Base-by-base conservation (phyloP, 1,140 invertebrate species). In the Camponotus floridanus region DNA sequence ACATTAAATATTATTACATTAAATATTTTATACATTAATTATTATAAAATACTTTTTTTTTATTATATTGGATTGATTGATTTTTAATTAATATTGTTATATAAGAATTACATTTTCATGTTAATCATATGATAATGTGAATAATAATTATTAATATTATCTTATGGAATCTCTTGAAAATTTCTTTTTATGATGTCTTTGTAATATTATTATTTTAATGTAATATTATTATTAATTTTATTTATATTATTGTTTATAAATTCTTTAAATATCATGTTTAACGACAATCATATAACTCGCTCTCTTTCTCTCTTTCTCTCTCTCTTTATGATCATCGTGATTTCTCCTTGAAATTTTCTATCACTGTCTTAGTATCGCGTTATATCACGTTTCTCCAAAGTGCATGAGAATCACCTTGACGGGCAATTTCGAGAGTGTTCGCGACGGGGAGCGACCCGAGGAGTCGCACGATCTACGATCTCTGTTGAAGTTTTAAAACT, bases 401-500 rank as follows among this genome's bases (percentile, higher is more conserved):
- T n/a, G 76, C 8, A 36, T 36, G 62, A 70, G 39, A 62, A 83
- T 83, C 45, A 74, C 31, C 42, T 39, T 21, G 57, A 51, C 11
- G 26, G 70, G 80, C 73, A 81, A 71, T 81, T 81, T 74, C 48
- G 68, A 59, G 76, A 51, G 33, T n/a, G 64, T 76, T 31, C 26
- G 62, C 70, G 48, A 71, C 55, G 48, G 21, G 64, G 64, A 11
- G 18, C 48, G 76, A 65, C 13, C 45, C 45, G 11, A 36, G 8
- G 26, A 51, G 48, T 51, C 45, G 13, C 45, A 48, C 42, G 11
- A 36, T 42, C 59, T 21, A 42, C 26, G 39, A 15, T 59, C 26
- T 18, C 42, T 26, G 80, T 62, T 39, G 39, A 76, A 84, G 80
- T 84, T 84, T 84, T 76, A 84, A 84, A 57, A 42, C 70, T 51